phyloP scores from a whole-genome alignment of 2,888 invertebrate genomes.

The Mamestra brassicae region DNA sequence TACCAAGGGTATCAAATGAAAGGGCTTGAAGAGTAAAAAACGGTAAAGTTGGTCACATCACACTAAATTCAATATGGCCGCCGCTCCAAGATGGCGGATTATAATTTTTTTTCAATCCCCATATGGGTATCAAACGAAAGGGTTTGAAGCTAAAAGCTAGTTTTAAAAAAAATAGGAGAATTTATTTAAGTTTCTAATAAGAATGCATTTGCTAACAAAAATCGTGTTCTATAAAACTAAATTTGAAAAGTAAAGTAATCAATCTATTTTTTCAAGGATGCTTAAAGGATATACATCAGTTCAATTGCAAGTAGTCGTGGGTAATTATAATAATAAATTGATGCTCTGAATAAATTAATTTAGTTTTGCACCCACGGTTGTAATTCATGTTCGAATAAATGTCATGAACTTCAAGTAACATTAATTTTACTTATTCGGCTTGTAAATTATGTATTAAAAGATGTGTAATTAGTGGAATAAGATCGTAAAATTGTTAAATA shows the following conservation, averaged over 20 bases:
- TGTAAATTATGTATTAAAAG: slow-evolving; percentile 29
- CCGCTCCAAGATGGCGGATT: too few relatives aligned
- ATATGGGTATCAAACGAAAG: too few relatives aligned
- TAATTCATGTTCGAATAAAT: slow-evolving; percentile 37
- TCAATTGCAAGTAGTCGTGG: slow-evolving; percentile 25
- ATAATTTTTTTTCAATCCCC: too few relatives aligned
- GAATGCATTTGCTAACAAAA: too few relatives aligned
- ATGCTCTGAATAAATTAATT: slow-evolving; percentile 35
- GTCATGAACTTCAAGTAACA: slow-evolving; percentile 41
- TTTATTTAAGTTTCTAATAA: too few relatives aligned
- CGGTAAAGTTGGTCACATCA: too few relatives aligned
- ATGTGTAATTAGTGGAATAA: slow-evolving; percentile 27
- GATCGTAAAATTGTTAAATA: slow-evolving; percentile 21
- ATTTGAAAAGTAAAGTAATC: slow-evolving; percentile 16
- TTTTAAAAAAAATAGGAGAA: too few relatives aligned
- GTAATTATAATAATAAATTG: slow-evolving; percentile 45
- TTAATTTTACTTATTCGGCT: slow-evolving; percentile 29
- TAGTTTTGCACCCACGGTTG: slow-evolving; percentile 25
- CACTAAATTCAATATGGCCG: too few relatives aligned
- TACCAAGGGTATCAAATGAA: too few relatives aligned
- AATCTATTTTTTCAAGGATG: slow-evolving; percentile 41
- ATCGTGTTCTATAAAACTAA: neutral
- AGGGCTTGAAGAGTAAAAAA: too few relatives aligned
- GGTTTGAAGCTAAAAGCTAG: too few relatives aligned
- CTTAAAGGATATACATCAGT: slow-evolving; percentile 1